Percentiles rank a stretch among this genome's conserved stretches.
Conservation (phyloP, 2,113 vertebrate species). For the Picathartes gymnocephalus region DNA sequence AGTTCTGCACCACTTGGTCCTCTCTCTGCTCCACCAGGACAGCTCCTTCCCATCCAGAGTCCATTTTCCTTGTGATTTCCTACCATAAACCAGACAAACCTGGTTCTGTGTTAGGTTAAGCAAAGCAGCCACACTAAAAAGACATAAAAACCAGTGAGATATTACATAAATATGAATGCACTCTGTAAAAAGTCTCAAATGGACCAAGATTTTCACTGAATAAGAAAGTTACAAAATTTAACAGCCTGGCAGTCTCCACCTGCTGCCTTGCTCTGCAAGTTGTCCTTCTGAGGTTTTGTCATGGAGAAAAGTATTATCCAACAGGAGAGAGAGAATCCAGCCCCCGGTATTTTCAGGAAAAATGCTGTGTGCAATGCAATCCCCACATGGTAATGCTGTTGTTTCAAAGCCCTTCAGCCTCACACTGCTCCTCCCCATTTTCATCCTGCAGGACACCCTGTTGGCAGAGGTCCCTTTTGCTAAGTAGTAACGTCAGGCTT, state of each 20-base stretch:
- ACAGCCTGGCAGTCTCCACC: background rate
- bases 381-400: background rate
- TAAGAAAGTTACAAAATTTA: background rate
- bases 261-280: background rate
- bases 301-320: background rate
- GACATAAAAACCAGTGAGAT: background rate
- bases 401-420: background rate
- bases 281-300: background rate
- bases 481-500: background rate
- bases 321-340: background rate
- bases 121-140: background rate
- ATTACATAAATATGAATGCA: background rate
- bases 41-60: background rate
- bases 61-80: background rate
- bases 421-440: background rate
- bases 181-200: background rate
- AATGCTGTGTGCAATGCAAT: background rate
- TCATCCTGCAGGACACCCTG: background rate
- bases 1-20: background rate
- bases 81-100: conserved; percentile 15
- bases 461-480: background rate
- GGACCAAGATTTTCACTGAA: background rate
- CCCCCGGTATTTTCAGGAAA: background rate
- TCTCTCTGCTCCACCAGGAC: background rate
- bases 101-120: background rate